These are phyloP conservation scores for Cebus imitator DNA, from an alignment of 2,113 vertebrate species.

Conservation along the genomic window DNA sequence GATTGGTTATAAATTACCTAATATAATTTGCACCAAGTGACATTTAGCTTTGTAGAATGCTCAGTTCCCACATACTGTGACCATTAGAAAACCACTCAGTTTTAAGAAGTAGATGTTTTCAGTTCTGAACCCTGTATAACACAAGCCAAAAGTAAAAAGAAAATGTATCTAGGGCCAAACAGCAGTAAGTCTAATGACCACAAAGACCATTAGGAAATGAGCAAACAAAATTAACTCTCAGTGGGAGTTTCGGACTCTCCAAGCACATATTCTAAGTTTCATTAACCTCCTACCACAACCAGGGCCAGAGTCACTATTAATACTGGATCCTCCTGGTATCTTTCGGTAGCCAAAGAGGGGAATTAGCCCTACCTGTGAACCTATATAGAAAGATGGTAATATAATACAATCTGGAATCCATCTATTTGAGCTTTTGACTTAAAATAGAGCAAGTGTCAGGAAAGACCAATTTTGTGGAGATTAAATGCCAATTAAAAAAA, in stretches of 20 bases:
- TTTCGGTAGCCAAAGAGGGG: background rate
- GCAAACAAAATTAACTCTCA: slow-evolving; percentile 58
- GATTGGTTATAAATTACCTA: slow-evolving; percentile 33
- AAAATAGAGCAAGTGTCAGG: background rate
- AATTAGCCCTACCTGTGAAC: background rate
- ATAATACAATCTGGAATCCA: background rate
- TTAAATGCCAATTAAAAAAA: background rate
- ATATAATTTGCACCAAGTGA: background rate
- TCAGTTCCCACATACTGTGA: slow-evolving; percentile 21
- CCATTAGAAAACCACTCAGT: slow-evolving; percentile 30
- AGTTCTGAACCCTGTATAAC: slow-evolving; percentile 5
- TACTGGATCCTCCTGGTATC: background rate
- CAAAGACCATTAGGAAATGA: slow-evolving; percentile 40
- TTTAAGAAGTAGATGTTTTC: slow-evolving; percentile 31
- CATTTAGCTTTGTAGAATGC: slow-evolving; percentile 6
- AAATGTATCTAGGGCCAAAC: background rate
- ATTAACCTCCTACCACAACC: slow-evolving; percentile 31
- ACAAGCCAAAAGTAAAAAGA: slow-evolving; percentile 51
- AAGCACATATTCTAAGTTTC: background rate
- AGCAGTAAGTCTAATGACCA: slow-evolving; percentile 45
- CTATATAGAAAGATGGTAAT: background rate
- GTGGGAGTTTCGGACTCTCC: slow-evolving; percentile 15
- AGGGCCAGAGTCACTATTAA: background rate
- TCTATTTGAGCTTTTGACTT: slow-evolving; percentile 8
- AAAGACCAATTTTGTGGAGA: background rate